Base-by-base conservation (phyloP, 2,113 vertebrate species). In the Oreochromis tanganicae region DNA sequence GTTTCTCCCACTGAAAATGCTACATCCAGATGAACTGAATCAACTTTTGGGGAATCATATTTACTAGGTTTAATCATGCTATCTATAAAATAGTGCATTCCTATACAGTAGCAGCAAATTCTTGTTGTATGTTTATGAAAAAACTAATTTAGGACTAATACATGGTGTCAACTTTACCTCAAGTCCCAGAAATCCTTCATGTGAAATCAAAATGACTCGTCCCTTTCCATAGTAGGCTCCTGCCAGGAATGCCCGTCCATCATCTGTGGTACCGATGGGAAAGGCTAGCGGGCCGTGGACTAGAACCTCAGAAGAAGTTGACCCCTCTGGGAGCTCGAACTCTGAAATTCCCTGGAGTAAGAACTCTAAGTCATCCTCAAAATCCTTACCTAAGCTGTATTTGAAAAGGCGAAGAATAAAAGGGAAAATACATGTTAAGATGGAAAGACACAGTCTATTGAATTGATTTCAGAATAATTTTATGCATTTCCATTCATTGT, bases 171-270 rank as follows among this genome's bases (percentile, higher is more conserved):
- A 88, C 52, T 13, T 4, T 88, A 92, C 95, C 93, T 94, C 80
- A 17, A 38, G 56, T 1, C 32, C 75, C 16, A 97, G 17, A 66
- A 80, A 83, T 52, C 80, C 86, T 95, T 97, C 91, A 24, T 97
- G 97, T 27, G 95, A 63, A 2, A 83, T 50, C 59, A 96, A 90
- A n/a, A 97, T 94, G 50, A 97, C 86, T 1, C 94, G 61, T 7
- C 97, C 97, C 84, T 96, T 93, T 2, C 97, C 97, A 34, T 97
- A 97, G 85, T 95, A 96, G 3, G 93, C 91, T 56, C 96, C 96
- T 14, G 96, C 96, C 24, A 97, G 56, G 81, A 97, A 97, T 0
- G 93, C 66, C 11, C 54, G 75, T 16, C 92, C 84, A 14, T 73
- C 48, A 1, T 34, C 19, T 10, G 90, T 93, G 13, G 92, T 92